Evolutionary conservation across 1,140 invertebrate species (phyloP), one percentile per base, ranked within the genome.

Genomic region (Asbolus verrucosus): DNA sequence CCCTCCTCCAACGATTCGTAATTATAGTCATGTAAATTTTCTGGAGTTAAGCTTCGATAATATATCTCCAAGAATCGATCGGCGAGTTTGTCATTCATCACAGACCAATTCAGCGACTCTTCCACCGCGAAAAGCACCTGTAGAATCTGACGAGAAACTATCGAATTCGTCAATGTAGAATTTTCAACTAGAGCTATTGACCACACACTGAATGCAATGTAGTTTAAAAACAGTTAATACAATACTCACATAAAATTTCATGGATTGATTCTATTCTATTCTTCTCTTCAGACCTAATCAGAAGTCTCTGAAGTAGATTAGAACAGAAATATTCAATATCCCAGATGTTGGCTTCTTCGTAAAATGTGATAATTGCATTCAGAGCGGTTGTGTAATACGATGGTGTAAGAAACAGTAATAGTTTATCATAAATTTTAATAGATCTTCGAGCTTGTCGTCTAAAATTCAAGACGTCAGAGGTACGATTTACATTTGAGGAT

Each of bases 111-210:
- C 21, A 84, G 80, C 63, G 76, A 71, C 18, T 83, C 78, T 3
- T 87, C 71, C 0, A 85, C 73, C 60, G 83, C 82, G 16, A 84
- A 84, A 0, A 87, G 70, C 5, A 86, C 80, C 73, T 82, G 77
- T 13, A 85, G 72, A 6, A 79, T 38, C 61, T 75, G 46, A 1
- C 46, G 19, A 0, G 46, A 54, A 13, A 21, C 27, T 6, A 54
- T n/a, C 6, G 46, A 13, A 21, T 54, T 54, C 0, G 46, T 54
- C n/a, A 54, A 21, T 4, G 46, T 54, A 0, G 46, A 11, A 11
- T 54, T 54, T 14, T 54, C 46, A 14, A 54, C 27, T 21, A 54
- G 21, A 24, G 46, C 46, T 36, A 36, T 3, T n/a, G 11, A n/a
- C n/a, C n/a, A n/a, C n/a, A n/a, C n/a, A n/a, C n/a, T n/a, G n/a